phyloP scores from a whole-genome alignment of 2,888 invertebrate genomes.

The Parnassius glacialis region DNA sequence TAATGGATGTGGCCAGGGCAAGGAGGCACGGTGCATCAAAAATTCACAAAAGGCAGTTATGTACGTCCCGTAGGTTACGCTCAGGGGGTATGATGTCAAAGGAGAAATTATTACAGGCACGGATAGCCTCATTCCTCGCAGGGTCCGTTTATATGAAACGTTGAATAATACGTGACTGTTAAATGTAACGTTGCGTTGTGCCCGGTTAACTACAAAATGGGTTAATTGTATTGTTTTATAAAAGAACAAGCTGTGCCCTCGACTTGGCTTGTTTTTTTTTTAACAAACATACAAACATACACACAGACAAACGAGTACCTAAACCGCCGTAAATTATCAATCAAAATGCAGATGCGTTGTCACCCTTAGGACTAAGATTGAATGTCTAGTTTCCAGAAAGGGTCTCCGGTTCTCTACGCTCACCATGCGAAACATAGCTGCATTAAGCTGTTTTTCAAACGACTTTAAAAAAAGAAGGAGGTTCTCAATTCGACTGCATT shows the following conservation, averaged over 20 bases:
- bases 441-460: too few relatives aligned
- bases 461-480: too few relatives aligned
- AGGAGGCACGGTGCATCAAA: constrained; percentile 8
- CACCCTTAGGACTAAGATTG: too few relatives aligned
- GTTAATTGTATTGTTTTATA: too few relatives aligned
- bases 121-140: neutral
- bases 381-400: too few relatives aligned
- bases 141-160: neutral
- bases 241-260: neutral
- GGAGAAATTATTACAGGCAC: neutral
- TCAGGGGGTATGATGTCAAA: constrained; percentile 4
- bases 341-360: too few relatives aligned
- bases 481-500: too few relatives aligned
- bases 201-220: neutral
- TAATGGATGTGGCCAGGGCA: neutral
- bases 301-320: too few relatives aligned
- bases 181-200: neutral
- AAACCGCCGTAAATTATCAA: too few relatives aligned
- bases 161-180: constrained; percentile 5
- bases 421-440: too few relatives aligned
- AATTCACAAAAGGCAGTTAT: constrained; percentile 7
- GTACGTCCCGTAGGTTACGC: constrained; percentile 3
- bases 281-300: too few relatives aligned
- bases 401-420: too few relatives aligned
- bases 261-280: neutral